Percentiles rank a stretch among this genome's conserved stretches.
These are phyloP conservation scores for Drosophila picticornis DNA, from an alignment of 2,888 invertebrate genomes.

Conservation along the genomic window DNA sequence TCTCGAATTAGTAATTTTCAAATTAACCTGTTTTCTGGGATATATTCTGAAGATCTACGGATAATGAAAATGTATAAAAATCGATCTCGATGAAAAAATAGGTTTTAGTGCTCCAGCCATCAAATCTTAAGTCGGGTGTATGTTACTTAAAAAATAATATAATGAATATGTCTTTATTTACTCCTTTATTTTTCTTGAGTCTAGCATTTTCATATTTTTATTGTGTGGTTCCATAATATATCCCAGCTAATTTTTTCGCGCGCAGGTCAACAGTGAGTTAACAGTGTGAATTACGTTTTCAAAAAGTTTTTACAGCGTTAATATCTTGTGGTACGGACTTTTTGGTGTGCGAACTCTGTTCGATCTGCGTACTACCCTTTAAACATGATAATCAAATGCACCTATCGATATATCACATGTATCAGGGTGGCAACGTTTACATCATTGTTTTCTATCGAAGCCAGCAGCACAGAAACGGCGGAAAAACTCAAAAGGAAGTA, in stretches of 20 bases:
- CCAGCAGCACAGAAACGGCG: constrained; percentile 57
- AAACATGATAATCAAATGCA: neutral
- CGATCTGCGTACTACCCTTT: neutral
- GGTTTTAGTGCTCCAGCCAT: too few species aligned
- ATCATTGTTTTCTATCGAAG: constrained; percentile 44
- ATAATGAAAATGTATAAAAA: neutral
- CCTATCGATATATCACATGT: constrained; percentile 13
- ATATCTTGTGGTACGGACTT: neutral
- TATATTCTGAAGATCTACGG: neutral
- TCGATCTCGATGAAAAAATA: neutral
- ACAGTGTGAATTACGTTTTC: too few species aligned
- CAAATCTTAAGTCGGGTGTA: too few species aligned
- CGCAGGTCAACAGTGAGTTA: too few species aligned
- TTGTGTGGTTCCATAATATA: too few species aligned
- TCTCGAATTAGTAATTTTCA: neutral
- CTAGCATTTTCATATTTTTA: too few species aligned
- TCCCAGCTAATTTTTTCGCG: too few species aligned
- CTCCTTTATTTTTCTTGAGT: too few species aligned
- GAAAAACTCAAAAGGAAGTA: constrained; percentile 59
- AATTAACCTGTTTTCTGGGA: neutral
- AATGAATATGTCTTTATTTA: too few species aligned
- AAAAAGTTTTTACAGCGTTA: neutral
- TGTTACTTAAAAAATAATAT: too few species aligned
- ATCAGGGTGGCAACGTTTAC: neutral
- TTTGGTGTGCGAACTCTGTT: rapidly evolving